phyloP scores from a whole-genome alignment of 2,797 vertebrate species.

The Siniperca undulata region DNA sequence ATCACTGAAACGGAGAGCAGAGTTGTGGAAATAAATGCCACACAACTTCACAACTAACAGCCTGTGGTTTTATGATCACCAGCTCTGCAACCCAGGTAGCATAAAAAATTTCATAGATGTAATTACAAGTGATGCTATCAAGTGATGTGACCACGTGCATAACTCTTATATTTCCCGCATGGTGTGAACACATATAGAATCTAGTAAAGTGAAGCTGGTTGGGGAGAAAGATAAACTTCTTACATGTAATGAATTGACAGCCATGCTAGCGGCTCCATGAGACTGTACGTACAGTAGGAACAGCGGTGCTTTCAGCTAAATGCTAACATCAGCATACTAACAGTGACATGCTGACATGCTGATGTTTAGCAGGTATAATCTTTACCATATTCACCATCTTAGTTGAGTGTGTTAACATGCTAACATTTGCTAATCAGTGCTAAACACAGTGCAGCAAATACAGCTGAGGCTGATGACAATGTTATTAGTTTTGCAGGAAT shows the following conservation, averaged over 20 bases:
- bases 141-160: constrained; percentile 33
- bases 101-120: constrained; percentile 32
- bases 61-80: constrained; percentile 45
- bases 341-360: background rate
- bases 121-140: constrained; percentile 34
- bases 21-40: constrained; percentile 16
- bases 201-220: constrained; percentile 1
- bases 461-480: background rate
- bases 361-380: background rate
- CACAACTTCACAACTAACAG: constrained; percentile 38
- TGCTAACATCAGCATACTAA: background rate
- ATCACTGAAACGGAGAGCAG: background rate
- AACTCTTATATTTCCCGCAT: constrained; percentile 25
- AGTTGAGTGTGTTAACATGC: background rate
- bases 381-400: background rate
- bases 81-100: constrained; percentile 35
- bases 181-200: constrained; percentile 20
- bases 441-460: background rate
- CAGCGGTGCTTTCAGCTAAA: background rate
- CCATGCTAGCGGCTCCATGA: background rate
- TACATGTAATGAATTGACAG: constrained; percentile 2
- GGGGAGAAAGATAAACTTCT: constrained; percentile 21
- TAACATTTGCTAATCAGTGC: background rate
- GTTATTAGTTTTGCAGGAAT: background rate
- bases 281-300: background rate